phyloP scores from a whole-genome alignment of 2,888 invertebrate genomes.

The Dasypogon diadema region DNA sequence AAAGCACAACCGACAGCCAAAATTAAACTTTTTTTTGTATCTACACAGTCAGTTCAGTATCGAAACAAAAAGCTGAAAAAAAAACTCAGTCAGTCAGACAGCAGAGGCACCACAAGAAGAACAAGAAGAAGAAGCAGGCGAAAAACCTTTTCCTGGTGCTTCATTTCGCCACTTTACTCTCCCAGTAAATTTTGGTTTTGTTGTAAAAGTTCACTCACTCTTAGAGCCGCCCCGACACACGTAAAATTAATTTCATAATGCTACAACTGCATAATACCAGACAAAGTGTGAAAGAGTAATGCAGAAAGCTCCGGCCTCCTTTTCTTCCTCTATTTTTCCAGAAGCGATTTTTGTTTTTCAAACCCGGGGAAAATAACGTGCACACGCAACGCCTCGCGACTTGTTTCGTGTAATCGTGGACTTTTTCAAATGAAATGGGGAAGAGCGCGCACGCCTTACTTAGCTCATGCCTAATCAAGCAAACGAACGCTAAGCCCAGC shows the following conservation, averaged over 20 bases:
- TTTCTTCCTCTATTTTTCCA: background rate
- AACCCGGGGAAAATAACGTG: background rate
- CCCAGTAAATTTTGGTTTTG: background rate
- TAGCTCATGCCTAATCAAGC: constrained; percentile 8
- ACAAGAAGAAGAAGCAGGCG: constrained; percentile 31
- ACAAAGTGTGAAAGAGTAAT: background rate
- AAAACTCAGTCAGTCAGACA: constrained; percentile 14
- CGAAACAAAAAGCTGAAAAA: constrained; percentile 27
- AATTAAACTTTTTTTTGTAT: constrained; percentile 37
- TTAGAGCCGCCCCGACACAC: background rate
- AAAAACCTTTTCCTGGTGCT: constrained; percentile 16
- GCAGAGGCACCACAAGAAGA: constrained; percentile 36
- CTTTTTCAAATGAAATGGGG: constrained; percentile 12
- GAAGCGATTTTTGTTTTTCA: background rate
- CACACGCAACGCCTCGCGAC: background rate
- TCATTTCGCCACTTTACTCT: background rate
- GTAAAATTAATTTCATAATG: background rate
- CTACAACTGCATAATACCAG: background rate
- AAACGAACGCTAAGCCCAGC: background rate
- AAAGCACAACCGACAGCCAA: constrained; percentile 63
- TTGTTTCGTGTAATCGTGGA: background rate
- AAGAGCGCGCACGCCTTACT: constrained; percentile 18
- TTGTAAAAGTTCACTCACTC: constrained; percentile 27
- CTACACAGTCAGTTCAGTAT: constrained; percentile 13
- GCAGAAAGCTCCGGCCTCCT: background rate